phyloP scores from a whole-genome alignment of 2,888 invertebrate species.

The Pheosia tremula region DNA sequence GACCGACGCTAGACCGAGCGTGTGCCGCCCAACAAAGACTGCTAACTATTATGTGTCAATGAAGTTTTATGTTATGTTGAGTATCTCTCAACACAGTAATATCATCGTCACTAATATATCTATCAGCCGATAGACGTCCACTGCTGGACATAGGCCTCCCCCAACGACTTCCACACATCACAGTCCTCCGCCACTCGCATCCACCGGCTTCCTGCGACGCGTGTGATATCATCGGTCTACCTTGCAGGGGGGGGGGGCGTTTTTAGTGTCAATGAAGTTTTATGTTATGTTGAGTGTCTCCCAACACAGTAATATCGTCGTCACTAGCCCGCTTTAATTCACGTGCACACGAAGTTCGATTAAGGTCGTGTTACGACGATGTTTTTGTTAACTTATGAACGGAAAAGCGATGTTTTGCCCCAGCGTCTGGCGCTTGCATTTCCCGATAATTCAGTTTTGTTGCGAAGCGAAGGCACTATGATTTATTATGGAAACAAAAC shows the following conservation, averaged over 20 bases:
- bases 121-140: too few species aligned
- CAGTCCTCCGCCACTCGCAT: too few species aligned
- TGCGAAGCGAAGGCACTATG: not conserved
- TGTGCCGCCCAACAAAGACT: too few species aligned
- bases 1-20: too few species aligned
- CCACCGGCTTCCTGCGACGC: too few species aligned
- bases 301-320: not conserved
- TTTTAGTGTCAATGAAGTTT: too few species aligned
- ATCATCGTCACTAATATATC: constrained; percentile 16
- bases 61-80: not conserved
- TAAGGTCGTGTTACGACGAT: constrained; percentile 57
- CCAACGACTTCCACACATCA: too few species aligned
- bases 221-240: too few species aligned
- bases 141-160: too few species aligned
- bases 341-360: constrained; percentile 62
- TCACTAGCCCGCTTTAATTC: constrained; percentile 38
- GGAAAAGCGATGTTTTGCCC: constrained; percentile 35
- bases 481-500: constrained; percentile 2
- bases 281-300: not conserved
- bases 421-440: constrained; percentile 29
- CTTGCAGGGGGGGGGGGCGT: too few species aligned
- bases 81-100: not conserved
- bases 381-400: constrained; percentile 59
- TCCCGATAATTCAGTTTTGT: constrained; percentile 29
- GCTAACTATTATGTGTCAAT: too few species aligned